Evolutionary conservation across 2,113 vertebrate genomes (phyloP).

Genomic region (Crotalus viridis): DNA sequence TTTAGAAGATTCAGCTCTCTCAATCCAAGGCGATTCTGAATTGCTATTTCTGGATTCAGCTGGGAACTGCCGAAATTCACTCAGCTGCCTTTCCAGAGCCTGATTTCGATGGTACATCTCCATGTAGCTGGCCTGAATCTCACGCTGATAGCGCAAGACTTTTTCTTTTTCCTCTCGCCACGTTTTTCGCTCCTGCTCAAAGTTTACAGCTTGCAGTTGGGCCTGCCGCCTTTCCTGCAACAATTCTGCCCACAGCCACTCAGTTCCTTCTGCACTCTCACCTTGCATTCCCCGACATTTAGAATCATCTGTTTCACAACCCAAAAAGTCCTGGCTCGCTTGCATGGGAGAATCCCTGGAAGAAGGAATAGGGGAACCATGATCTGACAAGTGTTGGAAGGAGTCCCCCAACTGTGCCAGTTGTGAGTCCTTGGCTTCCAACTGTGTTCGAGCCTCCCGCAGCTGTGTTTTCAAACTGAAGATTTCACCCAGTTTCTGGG

Average conservation of each 20-base stretch:
- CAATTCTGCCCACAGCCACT: conserved; percentile 89
- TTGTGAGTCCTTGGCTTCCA: conserved; percentile 81
- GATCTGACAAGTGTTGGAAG: conserved; percentile 63
- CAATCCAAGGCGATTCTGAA: conserved; percentile 83
- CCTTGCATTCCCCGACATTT: conserved; percentile 71
- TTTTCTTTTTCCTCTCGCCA: conserved; percentile 93
- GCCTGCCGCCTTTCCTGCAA: conserved; percentile 89
- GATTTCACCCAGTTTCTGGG: conserved; percentile 91
- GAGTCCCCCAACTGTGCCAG: conserved; percentile 78
- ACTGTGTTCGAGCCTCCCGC: conserved; percentile 79
- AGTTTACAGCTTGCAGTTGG: conserved; percentile 86
- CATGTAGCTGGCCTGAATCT: conserved; percentile 92
- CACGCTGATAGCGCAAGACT: conserved; percentile 72
- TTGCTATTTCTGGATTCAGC: conserved; percentile 56
- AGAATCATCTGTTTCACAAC: conserved; percentile 75
- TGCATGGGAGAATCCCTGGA: conserved; percentile 62
- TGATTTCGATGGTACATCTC: conserved; percentile 94
- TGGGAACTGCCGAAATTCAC: conserved; percentile 71
- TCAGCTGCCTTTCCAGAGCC: conserved; percentile 82
- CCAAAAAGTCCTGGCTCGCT: conserved; percentile 60
- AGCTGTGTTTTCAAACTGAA: conserved; percentile 93
- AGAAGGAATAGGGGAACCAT: conserved; percentile 38
- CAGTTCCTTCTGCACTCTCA: conserved; percentile 66
- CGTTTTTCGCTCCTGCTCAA: conserved; percentile 88
- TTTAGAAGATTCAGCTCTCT: conserved; percentile 91